Evolutionary conservation across 2,113 vertebrate genomes (phyloP).

Genomic region (Heteronetta atricapilla): DNA sequence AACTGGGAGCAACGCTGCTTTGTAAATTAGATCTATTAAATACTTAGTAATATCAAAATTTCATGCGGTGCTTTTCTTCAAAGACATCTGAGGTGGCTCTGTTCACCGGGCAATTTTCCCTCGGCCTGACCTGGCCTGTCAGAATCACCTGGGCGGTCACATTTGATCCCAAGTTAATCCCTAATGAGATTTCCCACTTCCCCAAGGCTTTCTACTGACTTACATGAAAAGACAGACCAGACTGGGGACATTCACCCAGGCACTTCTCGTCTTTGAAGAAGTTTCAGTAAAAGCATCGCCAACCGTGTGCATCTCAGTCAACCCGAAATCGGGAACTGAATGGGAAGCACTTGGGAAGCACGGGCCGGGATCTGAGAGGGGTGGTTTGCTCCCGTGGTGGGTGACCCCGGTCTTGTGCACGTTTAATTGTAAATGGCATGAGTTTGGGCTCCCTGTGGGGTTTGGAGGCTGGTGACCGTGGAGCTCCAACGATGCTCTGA

Average conservation of each 20-base stretch:
- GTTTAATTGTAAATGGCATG: background rate
- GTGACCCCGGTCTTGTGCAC: background rate
- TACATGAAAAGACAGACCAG: background rate
- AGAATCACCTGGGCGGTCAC: background rate
- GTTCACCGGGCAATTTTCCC: background rate
- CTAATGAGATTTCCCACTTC: constrained; percentile 16
- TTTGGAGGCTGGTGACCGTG: background rate
- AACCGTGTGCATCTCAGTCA: background rate
- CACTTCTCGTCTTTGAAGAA: background rate
- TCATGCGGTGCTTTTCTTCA: background rate
- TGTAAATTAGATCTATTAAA: constrained; percentile 57
- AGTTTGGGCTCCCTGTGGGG: background rate
- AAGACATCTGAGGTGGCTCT: background rate
- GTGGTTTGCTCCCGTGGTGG: background rate
- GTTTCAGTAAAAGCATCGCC: background rate
- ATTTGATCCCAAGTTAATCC: constrained; percentile 39
- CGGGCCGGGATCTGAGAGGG: background rate
- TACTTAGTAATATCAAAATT: constrained; percentile 51
- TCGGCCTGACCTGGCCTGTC: constrained; percentile 1
- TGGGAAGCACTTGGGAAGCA: background rate
- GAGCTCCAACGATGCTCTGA: accelerated
- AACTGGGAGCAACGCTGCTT: constrained; percentile 25
- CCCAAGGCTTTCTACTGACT: background rate
- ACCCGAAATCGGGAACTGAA: background rate
- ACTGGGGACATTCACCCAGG: background rate